Evolutionary conservation across 2,113 vertebrate genomes (phyloP).

Genomic region (Leptobrachium ailaonicum): DNA sequence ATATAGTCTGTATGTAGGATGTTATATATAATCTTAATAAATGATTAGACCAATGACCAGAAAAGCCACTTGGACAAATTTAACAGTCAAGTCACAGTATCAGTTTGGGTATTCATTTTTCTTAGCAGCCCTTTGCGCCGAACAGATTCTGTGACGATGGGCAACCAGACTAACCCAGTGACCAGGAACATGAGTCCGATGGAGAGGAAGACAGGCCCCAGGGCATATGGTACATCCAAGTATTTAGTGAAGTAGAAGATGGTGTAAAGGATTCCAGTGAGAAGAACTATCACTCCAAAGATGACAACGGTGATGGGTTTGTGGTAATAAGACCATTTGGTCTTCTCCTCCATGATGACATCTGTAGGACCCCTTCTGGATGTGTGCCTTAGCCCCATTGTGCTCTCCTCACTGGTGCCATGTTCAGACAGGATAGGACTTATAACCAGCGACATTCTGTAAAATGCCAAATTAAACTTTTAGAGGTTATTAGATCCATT

Average conservation of each 20-base stretch:
- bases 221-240: conserved; percentile 24
- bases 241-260: conserved; percentile 49
- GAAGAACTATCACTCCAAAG: conserved; percentile 56
- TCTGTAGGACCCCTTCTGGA: background rate
- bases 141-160: conserved; percentile 60
- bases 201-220: conserved; percentile 59
- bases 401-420: background rate
- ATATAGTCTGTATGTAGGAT: no score
- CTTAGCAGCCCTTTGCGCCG: conserved; percentile 38
- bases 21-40: no score
- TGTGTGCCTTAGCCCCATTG: conserved; percentile 1
- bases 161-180: conserved; percentile 61
- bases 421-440: background rate
- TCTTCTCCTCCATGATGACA: background rate
- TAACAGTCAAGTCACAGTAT: background rate
- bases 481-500: no score
- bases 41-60: no score
- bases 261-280: conserved; percentile 50
- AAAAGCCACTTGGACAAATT: background rate
- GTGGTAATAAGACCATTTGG: conserved; percentile 59
- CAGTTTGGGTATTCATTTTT: conserved; percentile 12
- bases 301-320: conserved; percentile 61
- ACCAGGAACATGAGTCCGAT: conserved; percentile 63
- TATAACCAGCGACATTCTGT: background rate
- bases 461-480: background rate